Percentiles rank a stretch among this genome's conserved stretches.
Evolutionary conservation across 2,113 vertebrate genomes (phyloP).

Genomic region (Oriolus oriolus): DNA sequence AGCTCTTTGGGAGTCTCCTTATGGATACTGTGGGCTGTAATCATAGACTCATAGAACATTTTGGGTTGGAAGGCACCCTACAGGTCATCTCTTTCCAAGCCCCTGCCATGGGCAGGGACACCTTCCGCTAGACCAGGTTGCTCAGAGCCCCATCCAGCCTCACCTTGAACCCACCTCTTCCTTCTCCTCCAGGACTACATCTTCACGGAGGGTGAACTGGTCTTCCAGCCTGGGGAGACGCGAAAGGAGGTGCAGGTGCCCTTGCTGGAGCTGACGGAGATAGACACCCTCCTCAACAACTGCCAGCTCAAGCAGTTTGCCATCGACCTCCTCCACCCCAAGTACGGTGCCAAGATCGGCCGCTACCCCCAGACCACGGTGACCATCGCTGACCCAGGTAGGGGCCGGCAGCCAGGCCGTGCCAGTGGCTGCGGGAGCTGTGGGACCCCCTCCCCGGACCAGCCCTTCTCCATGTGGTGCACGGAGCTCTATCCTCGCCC

Average conservation of each 20-base stretch:
- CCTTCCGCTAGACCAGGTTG: not conserved
- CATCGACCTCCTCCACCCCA: conserved; percentile 88
- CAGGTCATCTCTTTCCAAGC: not conserved
- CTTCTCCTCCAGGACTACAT: conserved; percentile 81
- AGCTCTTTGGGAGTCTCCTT: not conserved
- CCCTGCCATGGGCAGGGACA: not conserved
- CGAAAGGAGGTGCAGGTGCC: conserved; percentile 85
- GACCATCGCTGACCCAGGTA: conserved; percentile 85
- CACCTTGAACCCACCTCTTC: not conserved
- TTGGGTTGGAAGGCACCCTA: not conserved
- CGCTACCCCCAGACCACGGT: conserved; percentile 83
- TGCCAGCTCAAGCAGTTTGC: conserved; percentile 85
- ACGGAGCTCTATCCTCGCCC: not conserved
- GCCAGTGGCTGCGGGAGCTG: not conserved
- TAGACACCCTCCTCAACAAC: conserved; percentile 81
- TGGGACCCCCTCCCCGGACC: not conserved
- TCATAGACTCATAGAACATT: not conserved
- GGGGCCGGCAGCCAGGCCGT: not conserved
- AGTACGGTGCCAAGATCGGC: conserved; percentile 86
- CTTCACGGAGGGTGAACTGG: conserved; percentile 83
- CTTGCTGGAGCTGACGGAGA: conserved; percentile 83
- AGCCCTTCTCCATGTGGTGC: not conserved
- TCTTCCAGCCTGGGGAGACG: conserved; percentile 83
- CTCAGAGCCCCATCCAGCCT: not conserved
- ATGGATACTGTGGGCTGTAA: not conserved